Base-by-base conservation (phyloP, 1,140 invertebrate genomes). In the Thereuonema tuberculata region DNA sequence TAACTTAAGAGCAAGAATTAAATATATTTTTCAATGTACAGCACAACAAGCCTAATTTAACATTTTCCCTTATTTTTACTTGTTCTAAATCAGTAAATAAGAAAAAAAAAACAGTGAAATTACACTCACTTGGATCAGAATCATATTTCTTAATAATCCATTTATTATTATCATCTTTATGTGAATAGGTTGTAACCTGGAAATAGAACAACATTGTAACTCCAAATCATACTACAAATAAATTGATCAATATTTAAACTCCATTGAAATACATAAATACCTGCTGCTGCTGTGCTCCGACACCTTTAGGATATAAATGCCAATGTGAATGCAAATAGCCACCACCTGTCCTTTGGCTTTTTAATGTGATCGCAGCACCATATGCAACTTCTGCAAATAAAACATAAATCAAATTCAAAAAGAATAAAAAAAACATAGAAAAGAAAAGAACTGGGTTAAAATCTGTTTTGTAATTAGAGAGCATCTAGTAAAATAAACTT, bases 91-190 rank as follows among this genome's bases (percentile, higher is more conserved):
- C n/a, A n/a, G n/a, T n/a, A n/a, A n/a, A n/a, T n/a, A n/a, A n/a
- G n/a, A n/a, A n/a, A n/a, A n/a, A n/a, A n/a, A n/a, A n/a, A n/a
- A n/a, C n/a, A n/a, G n/a, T n/a, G n/a, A n/a, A n/a, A n/a, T n/a
- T 50, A 50, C 21, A 12, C 48, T 50, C 21, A 50, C 50, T 24
- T 37, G 12, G 27, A 23, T 12, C 65, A 61, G 2, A 12, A 25
- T 61, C 26, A 62, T 31, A 55, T 46, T 84, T 84, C 71, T 93
- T 93, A 14, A 96, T 80, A 0, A 85, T 65, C 88, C 90, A 98
- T 62, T 84, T 81, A 73, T 98, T 98, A 69, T 98, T 97, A 56
- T 94, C 91, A 73, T 98, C 94, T 76, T 98, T 98, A 72, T 98
- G 94, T 0, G 92, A 92, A 71, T 98, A 98, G 0, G 92, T 93